Evolutionary conservation across 2,888 invertebrate genomes (phyloP), one percentile per base, ranked within the genome.

Genomic region (Linnaemya vulpina): DNA sequence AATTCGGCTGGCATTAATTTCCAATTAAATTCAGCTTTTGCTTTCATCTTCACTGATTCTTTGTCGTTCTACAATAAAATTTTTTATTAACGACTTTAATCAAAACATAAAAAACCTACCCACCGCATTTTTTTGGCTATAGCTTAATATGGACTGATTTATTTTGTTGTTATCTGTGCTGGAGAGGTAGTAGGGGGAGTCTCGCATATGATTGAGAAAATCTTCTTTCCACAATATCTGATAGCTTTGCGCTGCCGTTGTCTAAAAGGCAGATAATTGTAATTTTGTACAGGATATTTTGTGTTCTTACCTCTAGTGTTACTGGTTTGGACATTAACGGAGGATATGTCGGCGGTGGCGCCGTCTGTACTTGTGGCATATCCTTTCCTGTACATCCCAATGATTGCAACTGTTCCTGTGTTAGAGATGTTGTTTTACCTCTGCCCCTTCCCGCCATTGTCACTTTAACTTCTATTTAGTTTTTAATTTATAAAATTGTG

Each of bases 211-310:
- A 87, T 95, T 96, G 11, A 95, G 94, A 88, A 95, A 96, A 88
- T 96, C 95, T 88, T 95, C 95, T 89, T 95, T 95, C 84, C 96
- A 94, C 58, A 95, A 94, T 13, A 96, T 92, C 91, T 96, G 94
- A 89, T 96, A 96, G 87, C 95, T 95, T 25, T 94, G 93, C 43
- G 95, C 94, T 9, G 94, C 93, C 58, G 94, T 94, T 67, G 92
- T 93, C 88, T 92, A 11, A 3, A 68, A 77, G 15, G 35, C 38
- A 1, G 1, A 25, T 22, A 30, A 4, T 3, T 38, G n/a, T 38
- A 17, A 38, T 17, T 38, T 17, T 17, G 53, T n/a, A 20, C 9
- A n/a, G 0, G 2, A n/a, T 73, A 30, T 1, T 1, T 17, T 17
- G 20, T 10, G n/a, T 10, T n/a, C 63, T 86, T 86, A 92, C 92